Evolutionary conservation across 2,888 invertebrate species (phyloP).

Genomic region (Bombyx huttoni): DNA sequence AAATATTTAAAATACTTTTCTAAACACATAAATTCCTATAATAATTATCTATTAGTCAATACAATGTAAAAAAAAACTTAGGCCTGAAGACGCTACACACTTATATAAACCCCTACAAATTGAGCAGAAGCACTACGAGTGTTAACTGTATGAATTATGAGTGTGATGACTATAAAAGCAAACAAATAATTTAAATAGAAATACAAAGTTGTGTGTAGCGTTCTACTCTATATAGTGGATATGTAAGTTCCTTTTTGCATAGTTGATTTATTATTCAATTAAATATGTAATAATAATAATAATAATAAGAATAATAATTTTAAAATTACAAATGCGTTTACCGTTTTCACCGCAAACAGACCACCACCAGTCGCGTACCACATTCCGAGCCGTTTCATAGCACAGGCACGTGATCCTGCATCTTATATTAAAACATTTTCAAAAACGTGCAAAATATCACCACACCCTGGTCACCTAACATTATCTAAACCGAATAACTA

Average conservation of each 20-base stretch:
- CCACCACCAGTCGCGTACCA: constrained; percentile 42
- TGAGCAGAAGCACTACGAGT: constrained; percentile 32
- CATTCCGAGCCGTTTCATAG: constrained; percentile 44
- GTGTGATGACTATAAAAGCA: constrained; percentile 12
- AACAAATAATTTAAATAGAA: constrained; percentile 6
- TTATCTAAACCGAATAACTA: constrained; percentile 67
- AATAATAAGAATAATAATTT: constrained; percentile 21
- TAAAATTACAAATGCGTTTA: constrained; percentile 52
- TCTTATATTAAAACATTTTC: constrained; percentile 68
- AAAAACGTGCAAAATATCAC: constrained; percentile 73
- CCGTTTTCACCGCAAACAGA: constrained; percentile 39
- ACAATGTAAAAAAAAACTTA: constrained; percentile 62
- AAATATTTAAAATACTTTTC: constrained; percentile 72
- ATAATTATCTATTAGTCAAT: constrained; percentile 64
- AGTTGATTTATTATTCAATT: constrained; percentile 31
- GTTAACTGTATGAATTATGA: neutral
- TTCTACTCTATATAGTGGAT: constrained; percentile 54
- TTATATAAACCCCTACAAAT: constrained; percentile 22
- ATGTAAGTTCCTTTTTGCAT: constrained; percentile 56
- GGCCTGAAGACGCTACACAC: constrained; percentile 66
- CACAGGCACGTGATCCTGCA: constrained; percentile 51
- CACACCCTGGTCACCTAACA: constrained; percentile 72
- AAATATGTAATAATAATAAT: constrained; percentile 26
- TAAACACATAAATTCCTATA: constrained; percentile 71
- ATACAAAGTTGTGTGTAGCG: constrained; percentile 43